Evolutionary conservation across 2,113 vertebrate genomes (phyloP).

Genomic region (Orthonyx spaldingii): DNA sequence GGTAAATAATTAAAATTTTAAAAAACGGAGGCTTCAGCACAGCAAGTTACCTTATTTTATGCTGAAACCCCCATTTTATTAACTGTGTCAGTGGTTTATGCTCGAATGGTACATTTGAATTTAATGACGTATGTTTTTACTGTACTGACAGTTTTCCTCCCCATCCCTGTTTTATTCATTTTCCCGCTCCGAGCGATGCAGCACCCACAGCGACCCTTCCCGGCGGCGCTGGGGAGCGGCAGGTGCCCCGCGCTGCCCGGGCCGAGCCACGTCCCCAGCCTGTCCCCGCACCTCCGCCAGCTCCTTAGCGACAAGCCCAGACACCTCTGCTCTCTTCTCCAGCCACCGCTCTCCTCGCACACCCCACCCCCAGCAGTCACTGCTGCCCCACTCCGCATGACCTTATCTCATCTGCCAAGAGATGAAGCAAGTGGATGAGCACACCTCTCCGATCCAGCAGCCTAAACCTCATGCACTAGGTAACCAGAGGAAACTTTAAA

Average conservation of each 20-base stretch:
- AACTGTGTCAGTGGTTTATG: neutral
- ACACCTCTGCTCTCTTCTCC: neutral
- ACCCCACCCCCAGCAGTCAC: neutral
- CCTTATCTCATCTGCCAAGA: neutral
- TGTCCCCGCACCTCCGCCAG: neutral
- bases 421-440: neutral
- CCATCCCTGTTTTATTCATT: neutral
- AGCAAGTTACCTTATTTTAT: neutral
- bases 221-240: neutral
- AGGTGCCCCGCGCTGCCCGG: neutral
- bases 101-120: neutral
- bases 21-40: neutral
- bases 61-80: neutral
- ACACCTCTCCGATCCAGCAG: neutral
- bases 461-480: neutral
- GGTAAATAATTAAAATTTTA: neutral
- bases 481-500: neutral
- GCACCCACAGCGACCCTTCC: constrained; percentile 42
- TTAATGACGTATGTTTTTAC: neutral
- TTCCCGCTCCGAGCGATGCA: neutral
- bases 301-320: fast-evolving
- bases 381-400: neutral
- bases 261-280: neutral
- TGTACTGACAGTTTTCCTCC: neutral
- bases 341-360: neutral